These are phyloP conservation scores for Meteorus sp. DNA, from an alignment of 1,140 invertebrate species.

Conservation along the genomic window DNA sequence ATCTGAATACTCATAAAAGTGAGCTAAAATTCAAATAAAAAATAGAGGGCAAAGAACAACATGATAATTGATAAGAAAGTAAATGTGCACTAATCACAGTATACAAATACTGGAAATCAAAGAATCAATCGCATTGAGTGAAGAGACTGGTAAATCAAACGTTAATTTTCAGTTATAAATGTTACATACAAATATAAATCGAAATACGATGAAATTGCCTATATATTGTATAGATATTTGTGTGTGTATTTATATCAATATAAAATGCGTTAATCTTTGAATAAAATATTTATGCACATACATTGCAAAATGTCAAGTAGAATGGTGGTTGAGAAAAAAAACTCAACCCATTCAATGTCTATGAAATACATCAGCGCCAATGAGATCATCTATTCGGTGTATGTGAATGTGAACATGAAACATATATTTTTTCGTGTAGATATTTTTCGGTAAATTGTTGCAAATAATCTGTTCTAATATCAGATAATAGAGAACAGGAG, in stretches of 20 bases:
- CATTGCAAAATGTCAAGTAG: not conserved
- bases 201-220: too few species aligned
- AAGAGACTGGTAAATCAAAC: too few species aligned
- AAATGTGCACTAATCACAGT: too few species aligned
- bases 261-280: not conserved
- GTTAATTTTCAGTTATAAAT: too few species aligned
- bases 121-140: too few species aligned
- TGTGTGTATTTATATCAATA: conserved; percentile 5
- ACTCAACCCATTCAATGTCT: not conserved
- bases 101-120: too few species aligned
- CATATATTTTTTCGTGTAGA: conserved; percentile 29
- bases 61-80: too few species aligned
- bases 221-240: not conserved
- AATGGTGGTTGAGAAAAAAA: too few species aligned
- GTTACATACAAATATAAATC: too few species aligned
- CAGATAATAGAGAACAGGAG: not conserved
- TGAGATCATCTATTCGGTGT: not conserved
- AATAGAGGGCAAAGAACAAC: too few species aligned
- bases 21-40: too few species aligned
- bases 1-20: too few species aligned
- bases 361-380: not conserved
- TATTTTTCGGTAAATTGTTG: conserved; percentile 27
- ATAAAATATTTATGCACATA: not conserved
- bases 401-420: conserved; percentile 8
- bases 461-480: conserved; percentile 19